These are phyloP conservation scores for Lichenostomus cassidix DNA, from an alignment of 2,113 vertebrate species.

Conservation along the genomic window DNA sequence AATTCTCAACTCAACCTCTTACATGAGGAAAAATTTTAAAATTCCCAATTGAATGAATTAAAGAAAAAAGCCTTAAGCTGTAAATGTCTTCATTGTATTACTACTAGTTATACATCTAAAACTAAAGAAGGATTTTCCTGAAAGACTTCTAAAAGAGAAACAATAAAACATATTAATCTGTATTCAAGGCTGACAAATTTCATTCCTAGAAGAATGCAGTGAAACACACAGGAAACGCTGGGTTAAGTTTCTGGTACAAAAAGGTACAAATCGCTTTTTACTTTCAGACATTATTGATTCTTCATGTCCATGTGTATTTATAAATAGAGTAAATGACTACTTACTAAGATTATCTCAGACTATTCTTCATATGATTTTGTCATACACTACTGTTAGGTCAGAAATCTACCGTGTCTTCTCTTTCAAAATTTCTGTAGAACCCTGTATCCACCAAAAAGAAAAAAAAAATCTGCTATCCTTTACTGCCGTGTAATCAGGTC, in stretches of 20 bases:
- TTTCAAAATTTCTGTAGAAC: background rate
- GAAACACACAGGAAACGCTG: background rate
- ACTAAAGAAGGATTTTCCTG: background rate
- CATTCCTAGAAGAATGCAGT: background rate
- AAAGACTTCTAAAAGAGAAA: background rate
- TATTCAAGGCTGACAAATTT: background rate
- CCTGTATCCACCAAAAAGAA: background rate
- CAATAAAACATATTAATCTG: background rate
- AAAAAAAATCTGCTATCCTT: background rate
- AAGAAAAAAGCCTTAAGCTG: background rate
- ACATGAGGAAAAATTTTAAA: background rate
- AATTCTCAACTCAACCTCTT: background rate
- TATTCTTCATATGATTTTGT: background rate
- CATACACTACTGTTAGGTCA: background rate
- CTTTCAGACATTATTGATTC: background rate
- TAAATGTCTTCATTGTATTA: background rate
- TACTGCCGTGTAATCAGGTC: background rate
- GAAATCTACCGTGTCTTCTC: background rate
- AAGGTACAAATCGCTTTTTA: background rate
- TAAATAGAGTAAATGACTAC: background rate
- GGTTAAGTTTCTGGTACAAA: background rate
- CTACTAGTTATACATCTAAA: background rate
- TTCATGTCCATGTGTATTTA: background rate
- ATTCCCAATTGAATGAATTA: background rate
- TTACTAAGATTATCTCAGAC: background rate